These are phyloP conservation scores for Myotis yumanensis DNA, from an alignment of 2,113 vertebrate genomes.

Conservation along the genomic window DNA sequence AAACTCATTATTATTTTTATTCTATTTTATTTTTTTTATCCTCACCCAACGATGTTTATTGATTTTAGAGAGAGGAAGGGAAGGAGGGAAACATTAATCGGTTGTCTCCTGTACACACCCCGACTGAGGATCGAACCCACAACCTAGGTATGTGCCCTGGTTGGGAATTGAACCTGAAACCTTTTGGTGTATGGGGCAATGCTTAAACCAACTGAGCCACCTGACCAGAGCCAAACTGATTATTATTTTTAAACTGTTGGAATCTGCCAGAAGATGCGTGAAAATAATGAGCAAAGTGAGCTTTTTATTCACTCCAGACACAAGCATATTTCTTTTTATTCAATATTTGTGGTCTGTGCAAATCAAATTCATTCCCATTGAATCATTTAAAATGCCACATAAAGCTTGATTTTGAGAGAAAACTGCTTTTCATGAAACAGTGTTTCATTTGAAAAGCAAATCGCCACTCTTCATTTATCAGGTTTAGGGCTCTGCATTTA, in stretches of 20 bases:
- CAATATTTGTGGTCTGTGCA: slow-evolving; percentile 49
- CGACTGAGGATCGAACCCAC: neutral
- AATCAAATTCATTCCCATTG: slow-evolving; percentile 45
- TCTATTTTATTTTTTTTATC: slow-evolving; percentile 41
- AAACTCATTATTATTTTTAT: slow-evolving; percentile 51
- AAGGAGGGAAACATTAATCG: neutral
- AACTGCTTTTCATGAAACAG: neutral
- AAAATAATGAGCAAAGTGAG: slow-evolving; percentile 35
- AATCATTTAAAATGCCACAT: slow-evolving; percentile 45
- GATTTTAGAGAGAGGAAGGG: neutral
- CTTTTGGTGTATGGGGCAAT: neutral
- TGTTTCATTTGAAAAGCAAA: slow-evolving; percentile 59
- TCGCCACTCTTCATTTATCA: neutral
- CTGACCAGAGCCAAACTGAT: neutral
- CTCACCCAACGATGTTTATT: neutral
- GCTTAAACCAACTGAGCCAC: neutral
- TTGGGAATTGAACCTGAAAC: neutral
- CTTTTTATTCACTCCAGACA: slow-evolving; percentile 45
- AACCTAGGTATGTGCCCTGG: neutral
- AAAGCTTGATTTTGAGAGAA: slow-evolving; percentile 51
- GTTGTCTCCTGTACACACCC: neutral
- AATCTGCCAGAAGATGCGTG: slow-evolving; percentile 17
- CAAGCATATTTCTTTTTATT: slow-evolving; percentile 54
- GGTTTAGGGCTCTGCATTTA: slow-evolving; percentile 29
- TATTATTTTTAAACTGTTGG: slow-evolving; percentile 44